Conservation (phyloP, 2,888 invertebrate genomes). For the Drosophila mayaguana region DNA sequence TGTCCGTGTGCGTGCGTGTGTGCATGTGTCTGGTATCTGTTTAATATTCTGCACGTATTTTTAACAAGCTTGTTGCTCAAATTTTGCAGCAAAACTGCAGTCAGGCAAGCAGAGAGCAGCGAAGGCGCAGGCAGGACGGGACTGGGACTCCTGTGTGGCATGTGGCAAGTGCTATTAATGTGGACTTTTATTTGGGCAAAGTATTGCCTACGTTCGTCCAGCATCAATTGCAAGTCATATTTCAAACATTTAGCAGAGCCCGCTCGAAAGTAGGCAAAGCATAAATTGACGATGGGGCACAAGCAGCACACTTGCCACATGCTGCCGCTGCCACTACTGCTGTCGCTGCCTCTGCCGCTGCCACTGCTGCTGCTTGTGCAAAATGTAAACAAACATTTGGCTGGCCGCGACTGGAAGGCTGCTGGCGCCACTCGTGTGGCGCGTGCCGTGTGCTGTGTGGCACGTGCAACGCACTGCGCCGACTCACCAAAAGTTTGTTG, state of each 20-base stretch:
- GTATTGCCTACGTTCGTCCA: slow-evolving; percentile 6
- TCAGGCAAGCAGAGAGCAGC: background rate
- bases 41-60: slow-evolving; percentile 57
- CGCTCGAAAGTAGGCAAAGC: slow-evolving; percentile 64
- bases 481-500: slow-evolving; percentile 65
- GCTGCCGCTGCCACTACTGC: slow-evolving; percentile 3
- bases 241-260: slow-evolving; percentile 45
- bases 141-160: background rate
- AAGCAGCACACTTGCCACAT: slow-evolving; percentile 1
- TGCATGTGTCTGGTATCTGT: slow-evolving; percentile 28
- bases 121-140: background rate
- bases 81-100: slow-evolving; percentile 56
- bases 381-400: slow-evolving; percentile 70
- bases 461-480: slow-evolving; percentile 71
- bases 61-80: slow-evolving; percentile 65
- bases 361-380: slow-evolving; percentile 25
- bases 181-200: slow-evolving; percentile 26
- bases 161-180: slow-evolving; percentile 29
- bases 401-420: slow-evolving; percentile 54
- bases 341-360: background rate
- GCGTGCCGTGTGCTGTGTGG: slow-evolving; percentile 42
- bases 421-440: slow-evolving; percentile 26
- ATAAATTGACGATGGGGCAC: slow-evolving; percentile 45
- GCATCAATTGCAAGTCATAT: slow-evolving; percentile 33
- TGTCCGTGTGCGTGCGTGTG: slow-evolving; percentile 12